Conservation (phyloP, 1,140 invertebrate species). For the Drosophila sucinea region DNA sequence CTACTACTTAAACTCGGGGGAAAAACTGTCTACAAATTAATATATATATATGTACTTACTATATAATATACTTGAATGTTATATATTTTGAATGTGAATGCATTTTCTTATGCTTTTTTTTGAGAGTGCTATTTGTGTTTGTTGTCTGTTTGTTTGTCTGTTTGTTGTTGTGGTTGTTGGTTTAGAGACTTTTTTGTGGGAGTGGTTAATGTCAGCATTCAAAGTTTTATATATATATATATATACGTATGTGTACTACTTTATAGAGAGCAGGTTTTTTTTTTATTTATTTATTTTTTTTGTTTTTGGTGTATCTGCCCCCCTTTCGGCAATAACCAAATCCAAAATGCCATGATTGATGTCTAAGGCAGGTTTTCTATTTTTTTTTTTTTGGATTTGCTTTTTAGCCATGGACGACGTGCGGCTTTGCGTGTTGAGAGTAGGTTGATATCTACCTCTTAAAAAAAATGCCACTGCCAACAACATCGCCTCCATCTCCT, state of each 20-base stretch:
- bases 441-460: constrained; percentile 20
- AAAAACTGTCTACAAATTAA: constrained; percentile 71
- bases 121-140: background rate
- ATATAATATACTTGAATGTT: background rate
- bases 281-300: constrained; percentile 9
- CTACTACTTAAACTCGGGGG: constrained; percentile 73
- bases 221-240: background rate
- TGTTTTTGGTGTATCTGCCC: constrained; percentile 63
- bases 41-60: constrained; percentile 41
- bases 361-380: background rate
- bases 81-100: background rate
- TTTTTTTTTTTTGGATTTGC: constrained; percentile 30
- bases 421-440: constrained; percentile 39
- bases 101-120: no score
- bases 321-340: constrained; percentile 24
- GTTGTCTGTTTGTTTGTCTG: background rate
- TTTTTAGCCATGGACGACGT: constrained; percentile 49
- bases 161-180: background rate
- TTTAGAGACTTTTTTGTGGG: background rate
- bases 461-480: constrained; percentile 8
- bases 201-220: background rate
- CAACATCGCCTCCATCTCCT: constrained; percentile 17
- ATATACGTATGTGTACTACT: background rate
- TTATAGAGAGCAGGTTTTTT: constrained; percentile 31
- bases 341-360: constrained; percentile 16